Evolutionary conservation across 2,888 invertebrate species (phyloP), one percentile per base, ranked within the genome.

Genomic region (Autographa pulchrina): DNA sequence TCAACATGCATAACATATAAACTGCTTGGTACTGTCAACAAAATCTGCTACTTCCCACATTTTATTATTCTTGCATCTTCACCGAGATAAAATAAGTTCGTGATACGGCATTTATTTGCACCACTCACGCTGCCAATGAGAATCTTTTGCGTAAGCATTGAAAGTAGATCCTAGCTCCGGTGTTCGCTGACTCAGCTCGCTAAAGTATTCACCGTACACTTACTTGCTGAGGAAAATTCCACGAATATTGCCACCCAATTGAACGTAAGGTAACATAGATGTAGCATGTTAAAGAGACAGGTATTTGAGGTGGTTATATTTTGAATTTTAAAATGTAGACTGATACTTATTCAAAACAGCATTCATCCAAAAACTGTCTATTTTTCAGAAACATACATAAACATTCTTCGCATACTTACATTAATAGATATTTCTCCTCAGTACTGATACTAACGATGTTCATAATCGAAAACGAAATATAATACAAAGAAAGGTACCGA

Each of bases 141-240:
- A 78, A 78, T 68, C 64, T 58, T 70, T 82, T 31, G 14, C 66
- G 54, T 76, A 85, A 80, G 76, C 76, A 84, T 84, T 60, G 66
- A 73, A 75, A 71, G 68, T 63, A 70, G 62, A 68, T 66, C 54
- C 61, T 72, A 66, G 18, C 38, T 6, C 43, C 35, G 41, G 41
- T 63, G 58, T 67, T 72, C 61, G 83, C 81, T 84, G 82, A 84
- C 62, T 79, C 80, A 82, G 80, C 65, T 13, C 38, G 35, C 43
- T 25, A 61, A 38, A 38, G 38, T 38, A 38, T 71, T 74, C 63
- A 65, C 41, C 59, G 69, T 67, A 62, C 69, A 64, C 72, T 41
- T 70, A 64, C 72, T 41, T 31, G 48, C 52, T 68, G 18, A 31
- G 64, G 38, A 25, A 41, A 68, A 72, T 78, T 72, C 68, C 32